Base-by-base conservation (phyloP, 2,113 vertebrate species). In the Xenotilapia caudafasciata region DNA sequence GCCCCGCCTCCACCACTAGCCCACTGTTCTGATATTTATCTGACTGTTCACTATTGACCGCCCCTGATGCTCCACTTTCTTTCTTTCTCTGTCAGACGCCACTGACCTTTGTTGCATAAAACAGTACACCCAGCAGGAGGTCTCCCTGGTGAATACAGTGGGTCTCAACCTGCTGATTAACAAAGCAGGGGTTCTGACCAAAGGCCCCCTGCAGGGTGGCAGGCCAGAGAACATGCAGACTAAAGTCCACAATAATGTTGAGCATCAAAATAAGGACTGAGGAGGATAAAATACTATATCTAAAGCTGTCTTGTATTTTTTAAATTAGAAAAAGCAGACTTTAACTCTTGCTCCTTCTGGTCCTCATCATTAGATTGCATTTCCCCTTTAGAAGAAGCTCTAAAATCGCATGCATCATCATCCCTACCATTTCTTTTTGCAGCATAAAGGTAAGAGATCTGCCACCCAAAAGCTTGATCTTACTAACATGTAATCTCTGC, bases 101-200 rank as follows among this genome's bases (percentile, higher is more conserved):
- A 45, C 79, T 79, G 92, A 95, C 89, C 88, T 93, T 83, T 87
- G n/a, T 83, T 96, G 95, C 92, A 94, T 97, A 38, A 96, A 96
- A 92, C 90, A 95, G 85, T 93, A 92, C 1, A 89, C 93, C 5
- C 88, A 94, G 80, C 93, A 95, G 84, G 96, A 96, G 86, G 92
- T 90, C 56, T 89, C 93, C 55, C 86, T 92, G 1, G 70, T 96
- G 82, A 95, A 96, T 17, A 90, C 90, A 5, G 91, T 86, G 40
- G 96, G 96, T 3, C 92, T 97, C 79, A 96, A 96, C 92, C 94
- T 96, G 91, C 93, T 97, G 68, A 95, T 97, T 42, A 97, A 97
- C 95, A 97, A 97, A 0, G 95, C 96, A 1, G 96, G 85, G 49
- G 84, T 96, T 80, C 83, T 94, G 1, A 47, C 82, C 23, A 53